Evolutionary conservation across 2,888 invertebrate species (phyloP), one percentile per base, ranked within the genome.

Genomic region (Leptarthrus brevirostris): DNA sequence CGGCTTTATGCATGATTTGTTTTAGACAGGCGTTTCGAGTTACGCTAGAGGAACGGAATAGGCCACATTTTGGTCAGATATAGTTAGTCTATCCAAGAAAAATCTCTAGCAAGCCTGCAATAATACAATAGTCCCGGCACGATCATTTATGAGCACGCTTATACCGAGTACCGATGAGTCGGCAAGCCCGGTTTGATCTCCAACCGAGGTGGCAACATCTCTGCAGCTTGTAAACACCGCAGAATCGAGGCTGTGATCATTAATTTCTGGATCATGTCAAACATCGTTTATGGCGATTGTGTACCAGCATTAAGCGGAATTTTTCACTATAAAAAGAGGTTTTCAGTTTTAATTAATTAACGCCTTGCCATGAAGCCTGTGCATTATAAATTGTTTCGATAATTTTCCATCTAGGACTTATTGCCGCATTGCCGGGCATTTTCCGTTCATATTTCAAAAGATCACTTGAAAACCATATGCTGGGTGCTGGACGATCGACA

Each of bases 221-320:
- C 69, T 34, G 69, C 52, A 52, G 34, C 49, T 52, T 69, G 69
- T 69, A 64, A 64, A 64, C 64, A 52, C 69, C 30, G 34, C 20
- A 52, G 49, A 52, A 14, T 24, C n/a, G 26, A 20, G 49, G 52
- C 30, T 18, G 10, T 3, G 52, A 69, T 69, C 69, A 69, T 69
- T 69, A 69, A 69, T 69, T 69, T 69, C 52, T 52, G 69, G 69
- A 69, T 69, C 69, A 69, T 69, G 69, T 69, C 69, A 69, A 69
- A 69, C 52, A 69, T 69, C 34, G 52, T 30, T 69, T 49, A 69
- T 30, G 22, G 52, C 20, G 30, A 20, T 30, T 52, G 34, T 52
- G 52, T 34, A 44, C 34, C 36, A 69, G 36, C 20, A 14, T 66
- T 26, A 47, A 24, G 2, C n/a, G 8, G 10, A 10, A 24, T 66